Conservation (phyloP, 2,797 vertebrate genomes). For the Lutra lutra region DNA sequence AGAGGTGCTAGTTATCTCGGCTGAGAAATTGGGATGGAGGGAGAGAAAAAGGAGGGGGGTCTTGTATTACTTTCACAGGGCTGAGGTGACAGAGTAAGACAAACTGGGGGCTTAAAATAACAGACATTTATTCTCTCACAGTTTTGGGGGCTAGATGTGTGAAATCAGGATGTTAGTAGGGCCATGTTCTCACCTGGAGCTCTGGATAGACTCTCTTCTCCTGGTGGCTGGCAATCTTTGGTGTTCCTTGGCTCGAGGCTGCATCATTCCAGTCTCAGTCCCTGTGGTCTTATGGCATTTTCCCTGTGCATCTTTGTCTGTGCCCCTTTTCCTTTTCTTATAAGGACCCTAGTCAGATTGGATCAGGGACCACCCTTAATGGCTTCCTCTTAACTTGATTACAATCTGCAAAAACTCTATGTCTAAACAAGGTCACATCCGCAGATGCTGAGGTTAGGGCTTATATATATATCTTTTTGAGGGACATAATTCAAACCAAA, state of each 20-base stretch:
- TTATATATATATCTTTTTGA: neutral
- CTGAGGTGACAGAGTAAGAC: neutral
- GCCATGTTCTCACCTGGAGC: too few species aligned
- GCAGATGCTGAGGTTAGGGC: neutral
- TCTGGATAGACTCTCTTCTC: neutral
- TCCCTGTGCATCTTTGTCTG: neutral
- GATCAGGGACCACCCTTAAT: neutral
- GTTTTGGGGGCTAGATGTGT: neutral
- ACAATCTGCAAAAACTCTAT: neutral
- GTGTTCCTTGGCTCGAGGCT: neutral
- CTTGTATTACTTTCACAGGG: neutral
- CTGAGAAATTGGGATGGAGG: conserved; percentile 22
- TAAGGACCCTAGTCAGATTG: neutral
- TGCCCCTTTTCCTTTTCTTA: neutral
- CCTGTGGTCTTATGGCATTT: neutral
- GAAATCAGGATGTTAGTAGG: neutral
- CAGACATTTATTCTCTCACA: neutral
- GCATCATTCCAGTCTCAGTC: neutral
- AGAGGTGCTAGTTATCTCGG: conserved; percentile 8
- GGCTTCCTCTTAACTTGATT: neutral
- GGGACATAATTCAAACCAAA: neutral
- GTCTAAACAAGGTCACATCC: neutral
- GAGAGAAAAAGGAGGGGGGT: neutral
- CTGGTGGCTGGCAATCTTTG: neutral
- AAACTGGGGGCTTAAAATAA: neutral